Conservation (phyloP, 2,888 invertebrate species). For the Odiellus spinosus region DNA sequence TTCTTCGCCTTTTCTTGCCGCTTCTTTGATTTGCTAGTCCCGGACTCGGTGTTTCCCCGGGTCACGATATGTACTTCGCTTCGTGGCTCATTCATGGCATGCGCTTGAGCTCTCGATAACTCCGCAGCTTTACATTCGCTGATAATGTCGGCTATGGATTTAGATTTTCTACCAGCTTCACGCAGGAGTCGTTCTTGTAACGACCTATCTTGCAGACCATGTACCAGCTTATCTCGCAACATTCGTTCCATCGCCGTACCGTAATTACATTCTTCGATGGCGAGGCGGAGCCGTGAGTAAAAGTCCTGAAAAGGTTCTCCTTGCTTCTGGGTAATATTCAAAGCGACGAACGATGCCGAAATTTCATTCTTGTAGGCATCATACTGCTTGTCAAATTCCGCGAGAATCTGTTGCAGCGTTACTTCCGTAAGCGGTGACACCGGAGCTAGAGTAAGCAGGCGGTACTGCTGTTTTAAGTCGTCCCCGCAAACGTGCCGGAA, state of each 20-base stretch:
- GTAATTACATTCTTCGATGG: conserved; percentile 4
- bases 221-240: conserved; percentile 4
- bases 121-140: conserved; percentile 1
- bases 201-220: conserved; percentile 5
- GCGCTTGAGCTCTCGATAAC: too few relatives aligned
- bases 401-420: background rate
- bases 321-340: background rate
- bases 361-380: conserved; percentile 1
- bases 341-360: background rate
- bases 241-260: background rate
- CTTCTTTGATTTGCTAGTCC: background rate
- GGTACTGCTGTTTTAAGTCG: background rate
- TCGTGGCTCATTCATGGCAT: too few relatives aligned
- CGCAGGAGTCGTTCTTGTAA: conserved; percentile 4
- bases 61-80: too few relatives aligned
- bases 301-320: background rate
- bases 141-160: background rate
- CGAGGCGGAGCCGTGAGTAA: background rate
- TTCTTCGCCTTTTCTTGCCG: background rate
- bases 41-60: too few relatives aligned
- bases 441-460: too few relatives aligned
- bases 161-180: conserved; percentile 2
- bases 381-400: background rate
- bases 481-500: conserved; percentile 4
- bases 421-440: background rate